A percentile compares a stretch with the other conserved stretches of the same genome.
Conservation (phyloP, 2,113 vertebrate genomes). For the Centrocercus urophasianus region DNA sequence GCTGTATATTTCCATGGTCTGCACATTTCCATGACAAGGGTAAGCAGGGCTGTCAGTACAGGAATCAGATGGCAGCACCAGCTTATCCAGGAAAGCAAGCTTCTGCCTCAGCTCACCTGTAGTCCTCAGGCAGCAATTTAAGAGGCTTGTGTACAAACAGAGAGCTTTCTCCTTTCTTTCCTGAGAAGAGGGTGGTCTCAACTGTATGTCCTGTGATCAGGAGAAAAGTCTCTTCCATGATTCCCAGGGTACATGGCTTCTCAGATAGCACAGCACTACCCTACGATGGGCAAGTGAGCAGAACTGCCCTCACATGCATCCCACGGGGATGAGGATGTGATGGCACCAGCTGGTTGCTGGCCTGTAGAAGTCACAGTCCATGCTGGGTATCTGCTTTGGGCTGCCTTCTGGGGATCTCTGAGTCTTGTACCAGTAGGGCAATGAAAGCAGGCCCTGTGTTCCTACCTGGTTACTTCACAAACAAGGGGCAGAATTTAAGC, state of each 20-base stretch:
- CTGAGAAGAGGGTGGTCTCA: neutral
- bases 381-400: neutral
- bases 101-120: neutral
- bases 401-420: neutral
- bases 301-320: neutral
- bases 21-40: neutral
- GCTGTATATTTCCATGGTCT: neutral
- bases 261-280: neutral
- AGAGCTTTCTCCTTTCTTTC: neutral
- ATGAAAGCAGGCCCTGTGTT: neutral
- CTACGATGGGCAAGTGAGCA: neutral
- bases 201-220: neutral
- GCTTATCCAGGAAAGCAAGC: neutral
- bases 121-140: neutral
- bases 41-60: neutral
- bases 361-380: neutral
- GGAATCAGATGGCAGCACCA: neutral
- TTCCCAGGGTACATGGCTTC: neutral
- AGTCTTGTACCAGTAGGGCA: neutral
- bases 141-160: neutral
- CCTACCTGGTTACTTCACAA: neutral
- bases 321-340: neutral
- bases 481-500: neutral
- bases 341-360: neutral
- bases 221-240: neutral